Percentiles rank a stretch among this genome's conserved stretches.
Evolutionary conservation across 2,797 vertebrate species (phyloP).

Genomic region (Neosilurus hyrtlii): DNA sequence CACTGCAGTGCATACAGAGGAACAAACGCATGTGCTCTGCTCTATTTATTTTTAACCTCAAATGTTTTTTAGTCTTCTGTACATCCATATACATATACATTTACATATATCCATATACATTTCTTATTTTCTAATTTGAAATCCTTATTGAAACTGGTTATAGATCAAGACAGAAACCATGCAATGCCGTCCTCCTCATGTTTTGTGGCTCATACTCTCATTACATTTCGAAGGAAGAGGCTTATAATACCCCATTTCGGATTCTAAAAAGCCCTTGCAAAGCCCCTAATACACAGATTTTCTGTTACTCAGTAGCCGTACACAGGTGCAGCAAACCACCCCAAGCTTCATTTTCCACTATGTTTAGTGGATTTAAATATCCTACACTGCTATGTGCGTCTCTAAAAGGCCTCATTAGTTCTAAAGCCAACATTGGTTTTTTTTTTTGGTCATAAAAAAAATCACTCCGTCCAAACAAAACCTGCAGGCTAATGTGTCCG

Average conservation of each 20-base stretch:
- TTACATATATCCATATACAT: too few relatives aligned
- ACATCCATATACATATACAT: not conserved
- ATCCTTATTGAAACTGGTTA: too few relatives aligned
- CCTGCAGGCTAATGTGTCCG: slow-evolving; percentile 52
- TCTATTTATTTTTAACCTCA: not conserved
- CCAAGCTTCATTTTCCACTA: slow-evolving; percentile 23
- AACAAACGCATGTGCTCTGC: too few relatives aligned
- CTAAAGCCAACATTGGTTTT: not conserved
- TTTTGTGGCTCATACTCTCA: slow-evolving; percentile 28
- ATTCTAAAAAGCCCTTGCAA: slow-evolving; percentile 48
- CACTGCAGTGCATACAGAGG: too few relatives aligned
- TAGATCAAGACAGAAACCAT: not conserved
- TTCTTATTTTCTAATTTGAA: too few relatives aligned
- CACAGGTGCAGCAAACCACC: slow-evolving; percentile 47
- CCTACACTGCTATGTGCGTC: slow-evolving; percentile 22
- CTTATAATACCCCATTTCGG: slow-evolving; percentile 35
- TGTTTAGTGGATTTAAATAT: slow-evolving; percentile 23
- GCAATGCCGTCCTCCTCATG: not conserved
- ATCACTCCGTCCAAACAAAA: slow-evolving; percentile 56
- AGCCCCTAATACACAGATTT: slow-evolving; percentile 22
- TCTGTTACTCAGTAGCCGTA: slow-evolving; percentile 51
- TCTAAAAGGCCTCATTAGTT: slow-evolving; percentile 54
- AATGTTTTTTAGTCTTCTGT: not conserved
- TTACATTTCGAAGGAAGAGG: slow-evolving; percentile 43
- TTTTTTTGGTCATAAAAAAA: slow-evolving; percentile 45